Evolutionary conservation across 2,113 vertebrate species (phyloP), one percentile per base, ranked within the genome.

Genomic region (Oreochromis aureus): DNA sequence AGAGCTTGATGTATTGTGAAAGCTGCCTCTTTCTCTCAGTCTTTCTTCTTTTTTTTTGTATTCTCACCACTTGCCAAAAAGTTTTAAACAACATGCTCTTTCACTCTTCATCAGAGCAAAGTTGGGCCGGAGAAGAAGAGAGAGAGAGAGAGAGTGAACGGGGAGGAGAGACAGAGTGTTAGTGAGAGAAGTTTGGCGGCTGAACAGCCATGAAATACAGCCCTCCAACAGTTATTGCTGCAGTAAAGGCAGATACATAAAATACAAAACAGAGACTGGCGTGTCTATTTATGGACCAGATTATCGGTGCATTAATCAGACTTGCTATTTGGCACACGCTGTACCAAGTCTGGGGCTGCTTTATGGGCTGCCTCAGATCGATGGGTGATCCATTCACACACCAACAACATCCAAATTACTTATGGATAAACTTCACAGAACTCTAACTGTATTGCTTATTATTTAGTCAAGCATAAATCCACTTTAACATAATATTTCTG

Each of bases 181-280:
- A 90, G 89, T 82, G 91, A 90, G 92, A 91, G 90, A 94, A 92
- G 94, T 95, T 95, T 94, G 93, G 89, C 90, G 82, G 91, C 87
- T 82, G 89, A 94, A 82, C 90, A 56, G 88, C 93, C 89, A 88
- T 97, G 94, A 96, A 96, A 95, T 95, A 95, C 91, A 85, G 88
- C 91, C 86, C 86, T 91, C 88, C 94, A 89, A 90, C 92, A 87
- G 94, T 97, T 96, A 96, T 95, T 94, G 94, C 93, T 78, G 94
- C 91, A 80, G 95, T 97, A 97, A 96, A 96, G 94, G 93, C 94
- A 92, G 94, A 95, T 94, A 94, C 94, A 96, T 96, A 97, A 96
- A 96, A 95, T 93, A 95, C 85, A 94, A 96, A 96, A 96, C 93
- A 94, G 95, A 94, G 94, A 95, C 92, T 93, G 93, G 89, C 78